Evolutionary conservation across 1,140 invertebrate species (phyloP).

Genomic region (Caerostris darwini): DNA sequence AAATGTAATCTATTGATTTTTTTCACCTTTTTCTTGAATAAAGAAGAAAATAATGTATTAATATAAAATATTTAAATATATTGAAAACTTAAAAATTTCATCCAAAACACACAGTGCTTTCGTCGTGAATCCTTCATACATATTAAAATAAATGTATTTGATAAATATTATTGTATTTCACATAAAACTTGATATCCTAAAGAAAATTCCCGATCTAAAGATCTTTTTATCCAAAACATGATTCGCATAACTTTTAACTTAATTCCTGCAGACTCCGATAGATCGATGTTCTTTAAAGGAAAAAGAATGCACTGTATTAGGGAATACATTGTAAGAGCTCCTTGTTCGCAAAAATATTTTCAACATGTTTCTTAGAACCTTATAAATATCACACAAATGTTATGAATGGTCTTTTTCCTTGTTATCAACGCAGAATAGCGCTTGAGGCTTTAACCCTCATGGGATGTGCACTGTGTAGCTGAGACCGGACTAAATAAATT

Average conservation of each 20-base stretch:
- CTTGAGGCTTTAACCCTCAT: background rate
- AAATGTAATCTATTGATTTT: too few species aligned
- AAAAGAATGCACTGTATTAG: background rate
- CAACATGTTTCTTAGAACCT: background rate
- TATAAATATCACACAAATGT: background rate
- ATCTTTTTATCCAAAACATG: background rate
- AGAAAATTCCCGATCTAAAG: background rate
- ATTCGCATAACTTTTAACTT: background rate
- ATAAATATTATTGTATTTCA: too few species aligned
- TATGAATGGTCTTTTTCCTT: background rate
- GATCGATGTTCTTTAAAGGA: background rate
- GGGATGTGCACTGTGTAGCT: background rate
- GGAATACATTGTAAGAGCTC: background rate
- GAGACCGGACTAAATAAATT: background rate
- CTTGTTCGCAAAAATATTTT: background rate
- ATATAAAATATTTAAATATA: too few species aligned
- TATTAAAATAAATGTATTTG: too few species aligned
- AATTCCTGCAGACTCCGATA: background rate
- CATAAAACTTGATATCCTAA: background rate
- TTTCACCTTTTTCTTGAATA: too few species aligned
- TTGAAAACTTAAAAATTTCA: too few species aligned
- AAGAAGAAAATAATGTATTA: too few species aligned
- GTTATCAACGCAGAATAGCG: background rate
- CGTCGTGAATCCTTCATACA: too few species aligned
- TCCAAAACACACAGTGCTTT: too few species aligned